Conservation (phyloP, 1,140 invertebrate genomes). For the Drosophila navojoa region DNA sequence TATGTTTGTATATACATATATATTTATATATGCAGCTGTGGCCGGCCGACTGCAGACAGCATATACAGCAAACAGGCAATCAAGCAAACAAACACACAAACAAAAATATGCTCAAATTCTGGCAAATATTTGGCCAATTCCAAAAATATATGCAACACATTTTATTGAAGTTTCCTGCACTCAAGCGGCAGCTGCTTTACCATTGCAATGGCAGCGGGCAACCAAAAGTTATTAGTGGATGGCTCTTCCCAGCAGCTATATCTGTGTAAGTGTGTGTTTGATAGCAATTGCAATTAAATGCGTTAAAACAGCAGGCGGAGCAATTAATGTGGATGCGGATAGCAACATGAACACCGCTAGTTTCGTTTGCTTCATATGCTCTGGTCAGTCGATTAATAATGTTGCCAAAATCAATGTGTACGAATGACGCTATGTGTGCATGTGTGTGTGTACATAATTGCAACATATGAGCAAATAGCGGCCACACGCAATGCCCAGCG, state of each 20-base stretch:
- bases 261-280: background rate
- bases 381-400: conserved; percentile 68
- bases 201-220: background rate
- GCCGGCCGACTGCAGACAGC: background rate
- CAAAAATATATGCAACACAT: conserved; percentile 54
- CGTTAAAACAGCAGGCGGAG: conserved; percentile 28
- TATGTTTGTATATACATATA: background rate
- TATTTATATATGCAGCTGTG: background rate
- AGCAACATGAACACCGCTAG: conserved; percentile 28
- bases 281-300: conserved; percentile 50
- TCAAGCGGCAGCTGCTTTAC: conserved; percentile 25
- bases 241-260: too few species aligned
- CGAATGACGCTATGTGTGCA: background rate
- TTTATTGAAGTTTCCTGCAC: conserved; percentile 51
- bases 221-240: background rate
- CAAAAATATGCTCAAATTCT: conserved; percentile 14
- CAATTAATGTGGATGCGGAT: conserved; percentile 39
- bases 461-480: conserved; percentile 55
- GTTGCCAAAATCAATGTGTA: conserved; percentile 27
- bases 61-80: background rate
- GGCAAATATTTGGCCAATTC: conserved; percentile 32
- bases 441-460: conserved; percentile 50
- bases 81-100: conserved; percentile 18
- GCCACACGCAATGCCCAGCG: conserved; percentile 42
- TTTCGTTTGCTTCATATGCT: conserved; percentile 36